phyloP scores from a whole-genome alignment of 2,113 vertebrate genomes.

The Tauraco erythrolophus region DNA sequence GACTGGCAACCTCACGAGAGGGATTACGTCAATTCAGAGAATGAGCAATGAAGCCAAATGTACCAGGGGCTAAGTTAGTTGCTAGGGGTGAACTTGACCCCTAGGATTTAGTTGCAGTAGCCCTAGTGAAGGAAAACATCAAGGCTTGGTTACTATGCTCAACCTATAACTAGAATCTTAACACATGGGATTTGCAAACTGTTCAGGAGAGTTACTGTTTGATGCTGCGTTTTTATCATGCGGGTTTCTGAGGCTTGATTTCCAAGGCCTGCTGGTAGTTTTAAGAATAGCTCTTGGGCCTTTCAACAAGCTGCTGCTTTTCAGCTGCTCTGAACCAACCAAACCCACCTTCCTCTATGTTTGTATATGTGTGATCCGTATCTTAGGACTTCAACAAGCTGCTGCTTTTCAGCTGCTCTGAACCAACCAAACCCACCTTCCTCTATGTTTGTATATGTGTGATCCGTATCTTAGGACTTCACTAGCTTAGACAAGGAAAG shows the following conservation, averaged over 20 bases:
- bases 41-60: neutral
- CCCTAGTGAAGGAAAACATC: neutral
- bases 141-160: neutral
- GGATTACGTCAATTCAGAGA: neutral
- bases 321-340: neutral
- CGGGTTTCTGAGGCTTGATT: neutral
- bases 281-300: neutral
- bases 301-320: neutral
- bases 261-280: neutral
- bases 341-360: neutral
- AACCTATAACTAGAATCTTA: neutral
- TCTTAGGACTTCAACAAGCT: neutral
- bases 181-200: neutral
- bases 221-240: neutral
- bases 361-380: neutral
- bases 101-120: neutral
- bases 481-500: neutral
- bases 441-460: neutral
- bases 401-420: neutral
- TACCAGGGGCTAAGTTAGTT: neutral
- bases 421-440: neutral
- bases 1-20: neutral
- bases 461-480: neutral
- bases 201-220: neutral
- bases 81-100: neutral